A percentile compares a stretch with the other conserved stretches of the same genome.
Conservation (phyloP, 2,113 vertebrate genomes). For the Pluvianellus socialis region DNA sequence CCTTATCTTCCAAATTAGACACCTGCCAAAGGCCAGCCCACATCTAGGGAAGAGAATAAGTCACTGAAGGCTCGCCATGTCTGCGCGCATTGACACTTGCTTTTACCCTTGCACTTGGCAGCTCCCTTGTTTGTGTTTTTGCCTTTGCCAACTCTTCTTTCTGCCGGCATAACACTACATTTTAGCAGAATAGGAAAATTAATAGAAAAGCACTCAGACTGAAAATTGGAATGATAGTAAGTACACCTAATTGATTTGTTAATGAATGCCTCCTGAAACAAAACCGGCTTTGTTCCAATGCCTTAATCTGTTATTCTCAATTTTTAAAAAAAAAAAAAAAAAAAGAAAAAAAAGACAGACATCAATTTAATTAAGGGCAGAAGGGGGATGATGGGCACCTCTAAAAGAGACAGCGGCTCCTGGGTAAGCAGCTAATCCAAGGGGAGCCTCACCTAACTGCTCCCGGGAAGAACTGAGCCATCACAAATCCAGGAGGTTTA, state of each 20-base stretch:
- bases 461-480: rapidly evolving
- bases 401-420: background rate
- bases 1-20: background rate
- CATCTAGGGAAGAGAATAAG: background rate
- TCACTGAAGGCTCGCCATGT: rapidly evolving
- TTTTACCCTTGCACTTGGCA: background rate
- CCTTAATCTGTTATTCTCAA: background rate
- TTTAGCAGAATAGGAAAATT: background rate
- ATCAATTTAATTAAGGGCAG: background rate
- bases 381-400: background rate
- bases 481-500: background rate
- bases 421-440: background rate
- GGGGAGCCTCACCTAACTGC: background rate
- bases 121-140: background rate
- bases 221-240: background rate
- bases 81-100: background rate
- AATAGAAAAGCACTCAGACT: background rate
- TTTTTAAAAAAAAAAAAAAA: background rate
- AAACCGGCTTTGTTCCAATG: background rate
- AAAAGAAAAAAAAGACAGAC: background rate
- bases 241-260: background rate
- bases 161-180: rapidly evolving
- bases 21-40: background rate
- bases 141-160: background rate
- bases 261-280: background rate